phyloP scores from a whole-genome alignment of 1,140 invertebrate species.

The Mamestra configurata region DNA sequence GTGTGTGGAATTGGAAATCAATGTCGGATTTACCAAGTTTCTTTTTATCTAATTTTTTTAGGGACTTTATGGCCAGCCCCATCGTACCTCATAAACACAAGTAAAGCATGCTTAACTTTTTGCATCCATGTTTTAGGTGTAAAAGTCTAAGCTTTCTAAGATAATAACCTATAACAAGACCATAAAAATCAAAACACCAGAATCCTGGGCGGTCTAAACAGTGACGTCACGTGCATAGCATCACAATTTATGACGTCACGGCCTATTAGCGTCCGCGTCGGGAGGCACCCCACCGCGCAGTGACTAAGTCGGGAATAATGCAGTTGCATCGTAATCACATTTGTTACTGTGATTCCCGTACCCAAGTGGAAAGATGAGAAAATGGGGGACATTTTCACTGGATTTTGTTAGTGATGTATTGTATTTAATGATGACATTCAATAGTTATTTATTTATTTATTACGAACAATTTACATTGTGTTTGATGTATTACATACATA shows the following conservation, averaged over 20 bases:
- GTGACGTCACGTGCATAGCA: slow-evolving; percentile 53
- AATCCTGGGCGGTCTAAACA: slow-evolving; percentile 37
- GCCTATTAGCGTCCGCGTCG: slow-evolving; percentile 63
- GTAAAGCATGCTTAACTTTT: no score
- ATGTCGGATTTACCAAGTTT: no score
- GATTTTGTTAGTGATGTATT: neutral
- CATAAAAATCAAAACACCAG: slow-evolving; percentile 19
- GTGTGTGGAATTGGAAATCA: no score
- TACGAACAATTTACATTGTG: no score
- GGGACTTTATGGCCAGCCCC: no score
- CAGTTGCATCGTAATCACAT: slow-evolving; percentile 48
- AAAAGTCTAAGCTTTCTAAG: neutral
- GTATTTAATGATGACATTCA: neutral
- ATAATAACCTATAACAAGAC: neutral
- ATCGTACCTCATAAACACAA: no score
- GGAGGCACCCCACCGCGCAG: slow-evolving; percentile 60
- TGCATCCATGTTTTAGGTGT: no score
- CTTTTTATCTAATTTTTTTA: no score
- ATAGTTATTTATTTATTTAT: no score
- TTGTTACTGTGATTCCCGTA: slow-evolving; percentile 44
- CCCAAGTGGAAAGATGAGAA: slow-evolving; percentile 19
- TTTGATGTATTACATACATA: no score
- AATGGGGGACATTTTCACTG: slow-evolving; percentile 14
- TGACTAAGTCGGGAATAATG: slow-evolving; percentile 39
- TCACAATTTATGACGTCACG: slow-evolving; percentile 72